phyloP scores from a whole-genome alignment of 53 echinoderm and acorn worm species.

The Arbacia lixula region DNA sequence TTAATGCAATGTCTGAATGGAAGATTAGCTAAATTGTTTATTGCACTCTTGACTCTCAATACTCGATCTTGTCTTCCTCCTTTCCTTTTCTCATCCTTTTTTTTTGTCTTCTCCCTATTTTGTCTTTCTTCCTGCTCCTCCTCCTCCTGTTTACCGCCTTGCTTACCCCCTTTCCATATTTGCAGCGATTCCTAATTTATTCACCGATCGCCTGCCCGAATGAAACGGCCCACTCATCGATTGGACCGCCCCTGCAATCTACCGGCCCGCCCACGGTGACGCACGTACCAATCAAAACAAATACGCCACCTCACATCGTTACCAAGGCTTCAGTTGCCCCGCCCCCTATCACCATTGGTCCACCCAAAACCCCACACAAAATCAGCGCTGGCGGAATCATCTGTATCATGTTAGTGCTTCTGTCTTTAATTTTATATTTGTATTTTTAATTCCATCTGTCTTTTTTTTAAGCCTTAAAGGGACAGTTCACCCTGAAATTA shows the following conservation, averaged over 20 bases:
- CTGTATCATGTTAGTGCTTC: constrained; percentile 15
- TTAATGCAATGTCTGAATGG: too few relatives aligned
- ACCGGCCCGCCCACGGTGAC: neutral
- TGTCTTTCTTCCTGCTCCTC: too few relatives aligned
- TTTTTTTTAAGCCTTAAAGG: too few relatives aligned
- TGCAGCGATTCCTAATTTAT: neutral
- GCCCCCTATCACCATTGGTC: too few relatives aligned
- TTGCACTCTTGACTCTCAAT: too few relatives aligned
- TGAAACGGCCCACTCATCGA: neutral
- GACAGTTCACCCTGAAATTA: too few relatives aligned
- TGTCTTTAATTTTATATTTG: neutral
- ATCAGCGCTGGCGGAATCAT: neutral
- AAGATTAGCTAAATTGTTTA: too few relatives aligned
- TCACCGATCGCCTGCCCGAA: neutral
- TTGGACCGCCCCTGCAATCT: too few relatives aligned
- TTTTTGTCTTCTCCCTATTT: neutral
- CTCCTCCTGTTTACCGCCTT: too few relatives aligned
- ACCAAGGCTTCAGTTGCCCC: neutral
- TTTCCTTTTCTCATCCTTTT: neutral
- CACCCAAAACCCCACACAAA: neutral
- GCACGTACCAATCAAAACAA: neutral
- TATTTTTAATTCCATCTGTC: neutral
- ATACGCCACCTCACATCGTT: neutral
- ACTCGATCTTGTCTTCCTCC: neutral
- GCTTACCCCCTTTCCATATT: too few relatives aligned